These are phyloP conservation scores for Anolis apletophallus DNA, from an alignment of 2,797 vertebrate species.

Conservation along the genomic window DNA sequence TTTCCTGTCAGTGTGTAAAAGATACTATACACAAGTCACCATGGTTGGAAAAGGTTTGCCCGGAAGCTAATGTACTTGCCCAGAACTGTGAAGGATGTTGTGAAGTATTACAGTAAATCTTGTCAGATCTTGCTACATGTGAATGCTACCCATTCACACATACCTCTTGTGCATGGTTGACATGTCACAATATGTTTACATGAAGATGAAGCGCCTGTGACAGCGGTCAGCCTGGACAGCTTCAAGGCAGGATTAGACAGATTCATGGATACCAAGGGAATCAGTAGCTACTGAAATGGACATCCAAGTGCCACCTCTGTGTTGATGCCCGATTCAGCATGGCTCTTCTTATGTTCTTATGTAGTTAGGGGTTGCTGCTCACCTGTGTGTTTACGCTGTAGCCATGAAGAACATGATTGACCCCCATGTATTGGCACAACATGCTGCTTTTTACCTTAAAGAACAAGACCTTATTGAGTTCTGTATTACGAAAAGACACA, in stretches of 20 bases:
- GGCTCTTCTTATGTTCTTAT: too few relatives aligned
- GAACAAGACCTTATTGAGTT: neutral
- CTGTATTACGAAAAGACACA: neutral
- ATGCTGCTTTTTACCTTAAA: constrained; percentile 2
- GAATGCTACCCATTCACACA: neutral
- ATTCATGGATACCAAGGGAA: too few relatives aligned
- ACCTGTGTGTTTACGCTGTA: constrained; percentile 14
- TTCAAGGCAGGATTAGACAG: too few relatives aligned
- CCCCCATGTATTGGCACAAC: neutral
- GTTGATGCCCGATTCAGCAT: too few relatives aligned
- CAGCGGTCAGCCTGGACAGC: too few relatives aligned
- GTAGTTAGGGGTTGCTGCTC: too few relatives aligned
- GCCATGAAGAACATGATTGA: neutral
- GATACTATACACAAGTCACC: neutral
- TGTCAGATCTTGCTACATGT: constrained; percentile 46
- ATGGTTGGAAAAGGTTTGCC: constrained; percentile 12
- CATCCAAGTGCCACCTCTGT: too few relatives aligned
- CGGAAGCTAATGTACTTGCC: constrained; percentile 20
- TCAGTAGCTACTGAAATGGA: too few relatives aligned
- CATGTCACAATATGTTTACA: constrained; percentile 14
- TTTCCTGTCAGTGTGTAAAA: neutral
- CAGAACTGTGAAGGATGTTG: constrained; percentile 32
- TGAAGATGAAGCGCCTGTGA: constrained; percentile 28
- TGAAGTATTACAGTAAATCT: constrained; percentile 30
- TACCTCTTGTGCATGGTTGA: constrained; percentile 15